Evolutionary conservation across 1,140 invertebrate species (phyloP).

Genomic region (Pseudomyrmex sp.): DNA sequence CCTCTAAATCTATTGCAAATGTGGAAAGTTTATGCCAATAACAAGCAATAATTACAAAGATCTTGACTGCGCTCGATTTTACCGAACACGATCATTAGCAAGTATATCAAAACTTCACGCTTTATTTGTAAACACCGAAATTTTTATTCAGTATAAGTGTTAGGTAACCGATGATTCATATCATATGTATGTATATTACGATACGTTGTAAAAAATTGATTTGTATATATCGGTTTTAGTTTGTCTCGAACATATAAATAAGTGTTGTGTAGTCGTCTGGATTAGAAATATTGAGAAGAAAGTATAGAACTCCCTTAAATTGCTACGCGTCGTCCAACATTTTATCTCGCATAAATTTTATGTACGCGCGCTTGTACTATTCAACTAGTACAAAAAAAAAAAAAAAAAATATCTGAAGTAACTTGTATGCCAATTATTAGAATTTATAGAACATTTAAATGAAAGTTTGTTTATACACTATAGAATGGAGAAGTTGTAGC

Average conservation of each 20-base stretch:
- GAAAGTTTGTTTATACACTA: conserved; percentile 32
- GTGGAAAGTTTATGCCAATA: too few relatives aligned
- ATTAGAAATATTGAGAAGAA: conserved; percentile 37
- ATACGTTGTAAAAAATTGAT: conserved; percentile 60
- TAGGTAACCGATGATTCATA: conserved; percentile 36
- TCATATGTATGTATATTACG: conserved; percentile 15
- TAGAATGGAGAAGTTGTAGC: background rate
- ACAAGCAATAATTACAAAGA: too few relatives aligned
- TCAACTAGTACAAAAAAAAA: background rate
- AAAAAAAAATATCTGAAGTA: background rate
- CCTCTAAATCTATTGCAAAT: too few relatives aligned
- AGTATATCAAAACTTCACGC: background rate
- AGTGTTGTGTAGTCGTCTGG: conserved; percentile 47
- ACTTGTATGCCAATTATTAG: conserved; percentile 26
- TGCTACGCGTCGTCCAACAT: conserved; percentile 19
- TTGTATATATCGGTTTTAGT: conserved; percentile 69
- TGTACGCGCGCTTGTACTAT: conserved; percentile 22
- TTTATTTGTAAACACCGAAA: background rate
- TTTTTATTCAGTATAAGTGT: conserved; percentile 2
- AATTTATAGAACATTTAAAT: conserved; percentile 28
- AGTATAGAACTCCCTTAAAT: conserved; percentile 31
- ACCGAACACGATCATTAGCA: too few relatives aligned
- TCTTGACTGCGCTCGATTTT: too few relatives aligned
- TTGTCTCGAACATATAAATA: conserved; percentile 60
- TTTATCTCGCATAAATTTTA: conserved; percentile 31